Base-by-base conservation (phyloP, 2,113 vertebrate species). In the Fregata magnificens region DNA sequence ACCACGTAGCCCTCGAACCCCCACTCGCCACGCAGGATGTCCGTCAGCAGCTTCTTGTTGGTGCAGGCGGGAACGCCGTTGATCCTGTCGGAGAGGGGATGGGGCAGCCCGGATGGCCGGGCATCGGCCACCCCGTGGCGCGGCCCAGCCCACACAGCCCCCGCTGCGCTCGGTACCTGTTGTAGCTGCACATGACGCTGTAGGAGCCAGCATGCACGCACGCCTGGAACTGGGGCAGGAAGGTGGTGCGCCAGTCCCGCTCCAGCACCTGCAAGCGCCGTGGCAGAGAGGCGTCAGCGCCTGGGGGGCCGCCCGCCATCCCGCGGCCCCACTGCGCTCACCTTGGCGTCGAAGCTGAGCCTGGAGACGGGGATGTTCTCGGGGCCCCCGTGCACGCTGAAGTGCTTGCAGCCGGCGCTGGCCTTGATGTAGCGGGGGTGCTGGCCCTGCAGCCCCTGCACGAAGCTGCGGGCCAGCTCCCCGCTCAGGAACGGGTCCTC, bases 111-210 rank as follows among this genome's bases (percentile, higher is more conserved):
- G 4, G 53, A 40, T 2, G 7, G 50, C 2, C 0, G 8, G 70
- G 47, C 47, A 49, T 38, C 0, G 1, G 22, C 15, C 44, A 6
- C 34, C 20, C 44, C 13, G 0, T 1, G 1, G 53, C n/a, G 49
- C 56, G 69, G 65, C 61, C 25, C 28, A 5, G 42, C 65, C 53
- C 22, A 0, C 1, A 0, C 6, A 4, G 53, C 10, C 22, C 61
- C 19, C 0, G 0, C 47, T 5, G 0, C 0, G 2, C 50, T 62
- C 32, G 4, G 42, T 87, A 97, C 98, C 98, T 98, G 95, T 98
- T 98, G 80, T 98, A 98, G 86, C 98, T 98, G 82, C 97, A 98
- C 98, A 98, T 98, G 86, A 98, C 76, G 91, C 98, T 98, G 95
- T 97, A 97, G 50, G 97, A 97, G 13, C 98, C 98, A 2, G 98